Percentiles rank a stretch among this genome's conserved stretches.
Conservation (phyloP, 2,888 invertebrate genomes). For the Himalopsyche tibetana region DNA sequence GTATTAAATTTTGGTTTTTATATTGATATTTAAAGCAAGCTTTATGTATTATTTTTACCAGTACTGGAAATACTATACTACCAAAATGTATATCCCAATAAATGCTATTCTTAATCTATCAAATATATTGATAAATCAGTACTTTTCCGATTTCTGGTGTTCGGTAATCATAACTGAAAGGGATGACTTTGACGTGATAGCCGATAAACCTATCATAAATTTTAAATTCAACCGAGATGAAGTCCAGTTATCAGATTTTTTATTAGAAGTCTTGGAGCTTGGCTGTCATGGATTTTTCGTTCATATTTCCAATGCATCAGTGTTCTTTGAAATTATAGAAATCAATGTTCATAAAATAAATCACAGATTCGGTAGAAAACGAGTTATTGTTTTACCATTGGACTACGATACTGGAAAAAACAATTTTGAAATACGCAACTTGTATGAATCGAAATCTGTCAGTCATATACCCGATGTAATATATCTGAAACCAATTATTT, state of each 20-base stretch:
- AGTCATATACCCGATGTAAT: constrained; percentile 47
- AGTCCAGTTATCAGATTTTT: not conserved
- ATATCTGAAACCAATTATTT: constrained; percentile 46
- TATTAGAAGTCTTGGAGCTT: constrained; percentile 45
- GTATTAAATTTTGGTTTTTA: too few relatives aligned
- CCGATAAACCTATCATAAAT: constrained; percentile 8
- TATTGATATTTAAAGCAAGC: not conserved
- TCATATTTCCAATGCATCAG: constrained; percentile 1
- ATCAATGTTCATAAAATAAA: constrained; percentile 46
- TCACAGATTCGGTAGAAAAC: constrained; percentile 53
- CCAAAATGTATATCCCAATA: constrained; percentile 45
- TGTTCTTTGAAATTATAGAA: constrained; percentile 48
- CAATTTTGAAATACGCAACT: not conserved
- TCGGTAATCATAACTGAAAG: constrained; percentile 50
- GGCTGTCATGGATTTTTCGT: constrained; percentile 55
- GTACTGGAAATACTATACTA: not conserved
- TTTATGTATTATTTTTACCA: not conserved
- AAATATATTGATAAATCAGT: constrained; percentile 48
- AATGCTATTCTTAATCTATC: constrained; percentile 24
- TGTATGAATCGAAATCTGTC: constrained; percentile 11
- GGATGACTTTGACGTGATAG: not conserved
- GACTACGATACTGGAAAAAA: not conserved
- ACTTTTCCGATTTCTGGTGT: constrained; percentile 52
- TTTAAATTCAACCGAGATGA: constrained; percentile 33
- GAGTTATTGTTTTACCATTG: constrained; percentile 49